Conservation (phyloP, 1,140 invertebrate genomes). For the Heliothis virescens region DNA sequence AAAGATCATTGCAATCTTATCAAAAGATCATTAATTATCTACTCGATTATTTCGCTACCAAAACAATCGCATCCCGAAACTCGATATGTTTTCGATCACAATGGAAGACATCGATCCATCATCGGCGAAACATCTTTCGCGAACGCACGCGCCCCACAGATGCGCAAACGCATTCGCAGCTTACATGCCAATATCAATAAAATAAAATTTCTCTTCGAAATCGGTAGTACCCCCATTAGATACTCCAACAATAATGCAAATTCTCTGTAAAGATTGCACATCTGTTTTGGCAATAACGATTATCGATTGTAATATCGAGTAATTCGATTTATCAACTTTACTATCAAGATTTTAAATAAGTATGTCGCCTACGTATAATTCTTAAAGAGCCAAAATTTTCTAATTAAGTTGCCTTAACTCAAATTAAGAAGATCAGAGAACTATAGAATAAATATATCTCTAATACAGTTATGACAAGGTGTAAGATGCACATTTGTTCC, state of each 20-base stretch:
- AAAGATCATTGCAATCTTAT: slow-evolving; percentile 40
- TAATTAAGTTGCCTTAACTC: too few relatives aligned
- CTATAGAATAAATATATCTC: neutral
- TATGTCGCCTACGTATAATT: too few relatives aligned
- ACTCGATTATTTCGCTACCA: slow-evolving; percentile 37
- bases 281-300: slow-evolving; percentile 42
- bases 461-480: slow-evolving; percentile 51
- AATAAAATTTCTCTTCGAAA: slow-evolving; percentile 34
- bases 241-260: slow-evolving; percentile 17
- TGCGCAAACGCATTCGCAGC: slow-evolving; percentile 60
- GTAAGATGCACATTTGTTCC: slow-evolving; percentile 50
- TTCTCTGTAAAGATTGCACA: slow-evolving; percentile 22
- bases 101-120: slow-evolving; percentile 68
- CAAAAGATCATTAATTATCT: slow-evolving; percentile 46
- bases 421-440: neutral
- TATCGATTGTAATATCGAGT: neutral
- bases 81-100: slow-evolving; percentile 44
- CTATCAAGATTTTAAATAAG: too few relatives aligned
- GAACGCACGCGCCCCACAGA: slow-evolving; percentile 70
- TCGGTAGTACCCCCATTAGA: slow-evolving; percentile 17
- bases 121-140: slow-evolving; percentile 75
- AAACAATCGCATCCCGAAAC: slow-evolving; percentile 51
- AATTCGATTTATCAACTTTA: slow-evolving; percentile 25
- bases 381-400: too few relatives aligned
- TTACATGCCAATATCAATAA: slow-evolving; percentile 56